Percentiles rank a stretch among this genome's conserved stretches.
Evolutionary conservation across 2,888 invertebrate species (phyloP).

Genomic region (Noctua pronuba): DNA sequence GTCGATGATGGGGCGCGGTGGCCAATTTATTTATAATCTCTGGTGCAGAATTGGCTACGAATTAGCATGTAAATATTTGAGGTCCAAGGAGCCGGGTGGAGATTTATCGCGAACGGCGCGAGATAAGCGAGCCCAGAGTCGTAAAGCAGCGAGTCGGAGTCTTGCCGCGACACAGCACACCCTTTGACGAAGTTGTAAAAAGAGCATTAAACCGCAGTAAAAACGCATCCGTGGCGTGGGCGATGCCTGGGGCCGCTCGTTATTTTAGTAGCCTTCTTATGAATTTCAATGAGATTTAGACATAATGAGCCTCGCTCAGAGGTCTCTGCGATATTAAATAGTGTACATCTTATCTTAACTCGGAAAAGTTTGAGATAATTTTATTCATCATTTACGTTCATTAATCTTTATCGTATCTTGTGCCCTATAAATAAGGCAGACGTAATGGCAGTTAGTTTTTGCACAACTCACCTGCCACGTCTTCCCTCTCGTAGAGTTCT

Average conservation of each 20-base stretch:
- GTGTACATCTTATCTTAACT: constrained; percentile 69
- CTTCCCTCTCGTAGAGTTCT: constrained; percentile 71
- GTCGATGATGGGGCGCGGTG: constrained; percentile 83
- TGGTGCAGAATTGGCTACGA: constrained; percentile 88
- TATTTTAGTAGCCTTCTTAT: constrained; percentile 88
- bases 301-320: constrained; percentile 78
- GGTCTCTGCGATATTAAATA: constrained; percentile 75
- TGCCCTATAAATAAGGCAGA: constrained; percentile 17
- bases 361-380: constrained; percentile 53
- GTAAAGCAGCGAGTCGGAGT: constrained; percentile 82
- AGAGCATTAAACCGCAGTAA: constrained; percentile 90
- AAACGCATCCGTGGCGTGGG: constrained; percentile 87
- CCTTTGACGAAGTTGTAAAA: constrained; percentile 90
- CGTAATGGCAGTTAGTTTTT: background rate
- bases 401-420: constrained; percentile 48
- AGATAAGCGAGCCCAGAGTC: constrained; percentile 88
- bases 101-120: constrained; percentile 87
- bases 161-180: constrained; percentile 78
- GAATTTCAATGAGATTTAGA: constrained; percentile 88
- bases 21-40: constrained; percentile 90
- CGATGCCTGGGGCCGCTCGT: constrained; percentile 78
- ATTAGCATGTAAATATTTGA: constrained; percentile 91
- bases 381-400: constrained; percentile 61
- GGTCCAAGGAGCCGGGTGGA: constrained; percentile 87
- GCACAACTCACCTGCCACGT: constrained; percentile 72